phyloP scores from a whole-genome alignment of 2,888 invertebrate species.

The Caenorhabditis parvicauda region DNA sequence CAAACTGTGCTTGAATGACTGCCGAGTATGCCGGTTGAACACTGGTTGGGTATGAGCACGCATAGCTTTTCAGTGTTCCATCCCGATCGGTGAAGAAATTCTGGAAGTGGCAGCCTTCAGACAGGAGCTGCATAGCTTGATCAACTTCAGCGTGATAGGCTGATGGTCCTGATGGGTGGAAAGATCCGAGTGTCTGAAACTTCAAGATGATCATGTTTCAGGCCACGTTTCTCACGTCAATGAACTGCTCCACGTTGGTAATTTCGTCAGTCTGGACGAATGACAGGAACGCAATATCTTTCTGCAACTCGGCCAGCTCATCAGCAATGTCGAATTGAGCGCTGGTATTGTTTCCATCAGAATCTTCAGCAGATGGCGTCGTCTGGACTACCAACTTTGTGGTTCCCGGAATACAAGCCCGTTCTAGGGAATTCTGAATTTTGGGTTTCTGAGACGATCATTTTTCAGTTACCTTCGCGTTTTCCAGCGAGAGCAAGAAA shows the following conservation, averaged over 20 bases:
- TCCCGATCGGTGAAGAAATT: constrained; percentile 57
- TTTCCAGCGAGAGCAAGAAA: constrained; percentile 43
- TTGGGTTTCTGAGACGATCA: too few relatives aligned
- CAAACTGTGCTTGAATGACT: constrained; percentile 55
- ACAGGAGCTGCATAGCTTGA: constrained; percentile 24
- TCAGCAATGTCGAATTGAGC: constrained; percentile 45
- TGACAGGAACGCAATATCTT: constrained; percentile 50
- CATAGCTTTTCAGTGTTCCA: constrained; percentile 43
- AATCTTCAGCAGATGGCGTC: constrained; percentile 28
- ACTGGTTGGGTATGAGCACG: constrained; percentile 51
- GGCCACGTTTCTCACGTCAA: constrained; percentile 25
- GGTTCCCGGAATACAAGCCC: constrained; percentile 30
- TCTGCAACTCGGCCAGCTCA: constrained; percentile 47
- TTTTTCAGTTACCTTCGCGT: constrained; percentile 48
- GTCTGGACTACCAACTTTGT: constrained; percentile 33
- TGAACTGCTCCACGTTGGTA: constrained; percentile 53
- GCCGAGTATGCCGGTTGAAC: constrained; percentile 55
- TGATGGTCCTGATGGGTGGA: constrained; percentile 39
- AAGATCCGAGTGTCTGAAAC: constrained; percentile 41
- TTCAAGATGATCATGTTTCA: background rate
- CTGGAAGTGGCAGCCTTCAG: constrained; percentile 46
- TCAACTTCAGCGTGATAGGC: constrained; percentile 39
- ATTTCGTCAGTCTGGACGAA: constrained; percentile 50
- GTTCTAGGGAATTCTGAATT: constrained; percentile 43
- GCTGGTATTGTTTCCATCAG: constrained; percentile 18